Percentiles rank a stretch among this genome's conserved stretches.
Evolutionary conservation across 2,113 vertebrate genomes (phyloP).

Genomic region (Nestor notabilis): DNA sequence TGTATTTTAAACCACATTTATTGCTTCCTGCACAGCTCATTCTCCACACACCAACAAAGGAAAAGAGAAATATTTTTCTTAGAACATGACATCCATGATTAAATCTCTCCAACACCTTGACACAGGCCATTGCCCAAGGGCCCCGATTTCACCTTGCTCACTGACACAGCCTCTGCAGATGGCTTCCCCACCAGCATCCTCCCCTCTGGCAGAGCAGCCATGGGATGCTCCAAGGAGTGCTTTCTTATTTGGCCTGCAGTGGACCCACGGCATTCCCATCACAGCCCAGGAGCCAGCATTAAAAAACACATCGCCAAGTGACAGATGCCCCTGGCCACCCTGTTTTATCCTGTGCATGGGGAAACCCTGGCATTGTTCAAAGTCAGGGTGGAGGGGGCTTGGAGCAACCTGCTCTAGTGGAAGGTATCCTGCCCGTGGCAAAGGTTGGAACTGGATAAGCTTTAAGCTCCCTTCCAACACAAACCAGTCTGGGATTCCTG

Average conservation of each 20-base stretch:
- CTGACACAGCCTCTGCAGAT: not conserved
- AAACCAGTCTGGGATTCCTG: not conserved
- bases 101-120: not conserved
- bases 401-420: no score
- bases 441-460: not conserved
- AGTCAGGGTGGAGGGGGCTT: no score
- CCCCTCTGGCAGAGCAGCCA: not conserved
- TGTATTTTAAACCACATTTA: not conserved
- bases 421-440: no score
- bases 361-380: no score
- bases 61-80: not conserved
- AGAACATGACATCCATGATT: rapidly evolving
- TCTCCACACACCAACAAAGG: not conserved
- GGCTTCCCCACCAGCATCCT: not conserved
- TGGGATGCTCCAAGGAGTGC: not conserved
- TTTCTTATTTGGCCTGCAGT: not conserved
- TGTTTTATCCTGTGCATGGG: no score
- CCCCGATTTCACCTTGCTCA: not conserved
- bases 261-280: no score
- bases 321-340: no score
- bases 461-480: not conserved
- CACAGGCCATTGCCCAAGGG: not conserved
- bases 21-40: not conserved
- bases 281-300: no score
- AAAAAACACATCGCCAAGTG: no score